phyloP scores from a whole-genome alignment of 1,140 invertebrate genomes.

The Anastrepha ludens region DNA sequence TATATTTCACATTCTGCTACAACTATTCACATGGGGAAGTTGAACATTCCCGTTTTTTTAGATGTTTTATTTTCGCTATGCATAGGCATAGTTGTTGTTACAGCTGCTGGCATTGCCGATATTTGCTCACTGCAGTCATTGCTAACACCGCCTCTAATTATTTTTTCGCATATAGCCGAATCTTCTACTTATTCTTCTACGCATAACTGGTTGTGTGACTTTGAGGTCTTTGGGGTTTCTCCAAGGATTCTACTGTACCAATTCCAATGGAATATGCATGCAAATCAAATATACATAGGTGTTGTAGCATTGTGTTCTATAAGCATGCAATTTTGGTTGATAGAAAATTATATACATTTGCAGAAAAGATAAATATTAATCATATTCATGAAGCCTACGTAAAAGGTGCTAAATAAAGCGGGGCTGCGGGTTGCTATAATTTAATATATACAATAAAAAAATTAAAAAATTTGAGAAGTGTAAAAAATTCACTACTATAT shows the following conservation, averaged over 20 bases:
- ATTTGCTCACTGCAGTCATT: neutral
- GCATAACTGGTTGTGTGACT: neutral
- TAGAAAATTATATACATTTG: too few species aligned
- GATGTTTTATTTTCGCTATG: neutral
- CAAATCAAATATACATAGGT: too few species aligned
- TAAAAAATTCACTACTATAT: too few species aligned
- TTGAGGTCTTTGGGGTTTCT: neutral
- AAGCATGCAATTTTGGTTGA: too few species aligned
- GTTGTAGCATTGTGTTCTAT: too few species aligned
- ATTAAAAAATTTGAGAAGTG: too few species aligned
- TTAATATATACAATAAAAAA: too few species aligned
- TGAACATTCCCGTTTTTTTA: neutral
- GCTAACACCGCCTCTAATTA: neutral
- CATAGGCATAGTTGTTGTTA: neutral
- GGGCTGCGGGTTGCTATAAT: too few species aligned
- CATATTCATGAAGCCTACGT: too few species aligned
- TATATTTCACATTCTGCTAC: conserved; percentile 19
- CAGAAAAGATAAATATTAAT: too few species aligned
- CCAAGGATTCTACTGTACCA: neutral
- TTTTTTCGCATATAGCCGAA: neutral
- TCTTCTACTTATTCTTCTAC: conserved; percentile 4
- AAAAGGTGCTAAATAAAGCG: too few species aligned
- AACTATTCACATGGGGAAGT: neutral
- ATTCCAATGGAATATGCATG: neutral
- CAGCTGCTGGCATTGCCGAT: neutral